Conservation (phyloP, 2,113 vertebrate genomes). For the Pyrgilauda ruficollis region DNA sequence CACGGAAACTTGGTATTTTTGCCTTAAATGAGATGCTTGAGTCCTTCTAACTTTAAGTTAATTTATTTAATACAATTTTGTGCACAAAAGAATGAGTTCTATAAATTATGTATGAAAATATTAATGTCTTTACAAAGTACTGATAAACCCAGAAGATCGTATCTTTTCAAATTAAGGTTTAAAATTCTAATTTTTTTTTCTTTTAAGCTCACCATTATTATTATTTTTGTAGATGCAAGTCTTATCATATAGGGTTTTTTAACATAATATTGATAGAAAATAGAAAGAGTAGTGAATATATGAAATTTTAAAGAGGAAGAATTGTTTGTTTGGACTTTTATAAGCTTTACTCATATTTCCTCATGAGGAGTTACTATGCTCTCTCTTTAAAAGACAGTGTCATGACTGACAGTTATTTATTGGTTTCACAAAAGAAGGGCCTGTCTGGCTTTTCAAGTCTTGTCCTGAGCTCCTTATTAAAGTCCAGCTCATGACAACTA, state of each 20-base stretch:
- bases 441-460: not conserved
- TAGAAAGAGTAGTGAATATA: conserved; percentile 43
- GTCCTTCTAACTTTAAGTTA: conserved; percentile 86
- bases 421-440: not conserved
- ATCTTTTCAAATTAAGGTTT: conserved; percentile 69
- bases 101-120: conserved; percentile 84
- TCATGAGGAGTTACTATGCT: not conserved
- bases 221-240: conserved; percentile 60
- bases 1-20: conserved; percentile 81
- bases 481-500: not conserved
- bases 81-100: conserved; percentile 83
- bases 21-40: conserved; percentile 92
- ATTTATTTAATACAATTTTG: conserved; percentile 89
- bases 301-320: conserved; percentile 15
- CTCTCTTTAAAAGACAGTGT: not conserved
- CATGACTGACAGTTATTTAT: not conserved
- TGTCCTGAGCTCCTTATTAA: not conserved
- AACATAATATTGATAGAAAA: conserved; percentile 29
- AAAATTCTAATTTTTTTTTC: conserved; percentile 51
- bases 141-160: conserved; percentile 81
- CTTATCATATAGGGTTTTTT: conserved; percentile 21
- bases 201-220: conserved; percentile 52
- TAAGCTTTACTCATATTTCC: not conserved
- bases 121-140: conserved; percentile 82
- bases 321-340: conserved; percentile 43